Evolutionary conservation across 2,113 vertebrate genomes (phyloP), one percentile per base, ranked within the genome.

Genomic region (Monopterus albus): DNA sequence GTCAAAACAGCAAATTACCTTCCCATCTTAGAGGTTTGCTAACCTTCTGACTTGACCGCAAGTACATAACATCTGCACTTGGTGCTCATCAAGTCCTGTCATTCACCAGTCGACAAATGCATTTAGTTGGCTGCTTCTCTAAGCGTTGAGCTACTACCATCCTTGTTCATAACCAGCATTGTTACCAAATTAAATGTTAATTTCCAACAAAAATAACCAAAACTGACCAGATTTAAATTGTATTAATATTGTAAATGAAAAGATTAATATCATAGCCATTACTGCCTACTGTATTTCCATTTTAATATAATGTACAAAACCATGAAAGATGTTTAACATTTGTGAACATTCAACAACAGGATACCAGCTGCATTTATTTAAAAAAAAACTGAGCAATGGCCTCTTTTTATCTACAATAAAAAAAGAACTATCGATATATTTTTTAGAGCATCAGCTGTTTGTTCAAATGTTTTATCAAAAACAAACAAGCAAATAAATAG

Each of bases 1-100:
- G 85, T 79, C 85, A 75, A 79, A 89, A 69, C 31, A 57, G 82
- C 59, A 78, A 65, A 76, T 79, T 76, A 76, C 56, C 46, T 18
- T 70, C 67, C 57, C 78, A 70, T 84, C 79, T 49, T 55, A 73
- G 85, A 81, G 65, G 81, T 75, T 13, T 5, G 42, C 59, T 55
- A 18, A 58, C 46, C 55, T 23, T 43, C 68, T 17, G 55, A 64
- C 57, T 53, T 23, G 14, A 77, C 81, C 75, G 53, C 55, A 55
- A 78, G 75, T 58, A 20, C 67, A 80, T 68, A 81, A 81, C 79
- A 83, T 86, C 79, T 42, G 20, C 60, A 56, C 70, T 36, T 43
- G 20, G 17, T 28, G 72, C 63, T 67, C 76, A 59, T 82, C 78
- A 40, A 13, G 28, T 45, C 53, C 59, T 59, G 67, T 79, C 86